phyloP scores from a whole-genome alignment of 2,888 invertebrate genomes.

The Calameuta idolon region DNA sequence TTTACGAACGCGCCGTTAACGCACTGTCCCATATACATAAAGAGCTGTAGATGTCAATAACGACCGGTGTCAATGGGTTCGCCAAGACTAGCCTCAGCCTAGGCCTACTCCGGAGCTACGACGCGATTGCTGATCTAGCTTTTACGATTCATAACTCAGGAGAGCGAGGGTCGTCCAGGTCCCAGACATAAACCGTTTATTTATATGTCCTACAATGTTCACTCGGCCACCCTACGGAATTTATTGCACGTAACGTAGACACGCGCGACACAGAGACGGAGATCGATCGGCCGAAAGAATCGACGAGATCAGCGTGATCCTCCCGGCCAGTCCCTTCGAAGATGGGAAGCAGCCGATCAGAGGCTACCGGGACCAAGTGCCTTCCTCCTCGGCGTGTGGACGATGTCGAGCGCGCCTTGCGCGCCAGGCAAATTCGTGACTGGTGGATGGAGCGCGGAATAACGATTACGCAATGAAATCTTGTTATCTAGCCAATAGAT shows the following conservation, averaged over 20 bases:
- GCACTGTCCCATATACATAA: neutral
- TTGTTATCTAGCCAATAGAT: constrained; percentile 64
- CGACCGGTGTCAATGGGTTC: constrained; percentile 42
- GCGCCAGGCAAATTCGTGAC: no score
- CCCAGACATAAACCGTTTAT: constrained; percentile 65
- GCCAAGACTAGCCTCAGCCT: constrained; percentile 38
- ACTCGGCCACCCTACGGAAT: constrained; percentile 48
- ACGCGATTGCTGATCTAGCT: constrained; percentile 61
- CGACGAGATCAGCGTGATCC: no score
- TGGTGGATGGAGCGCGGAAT: no score
- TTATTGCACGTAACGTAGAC: no score
- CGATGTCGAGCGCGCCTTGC: no score
- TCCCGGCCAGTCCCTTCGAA: no score
- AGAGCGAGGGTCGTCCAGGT: constrained; percentile 32
- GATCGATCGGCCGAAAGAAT: no score
- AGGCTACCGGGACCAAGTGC: no score
- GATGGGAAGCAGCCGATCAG: no score
- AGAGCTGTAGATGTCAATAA: neutral
- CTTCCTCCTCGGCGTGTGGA: no score
- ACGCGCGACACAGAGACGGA: neutral
- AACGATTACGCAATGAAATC: constrained; percentile 64
- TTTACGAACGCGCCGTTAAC: neutral
- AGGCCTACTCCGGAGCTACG: constrained; percentile 37
- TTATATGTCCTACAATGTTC: constrained; percentile 64
- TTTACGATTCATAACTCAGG: constrained; percentile 66